These are phyloP conservation scores for Perognathus longimembris DNA, from an alignment of 2,113 vertebrate genomes.

Conservation along the genomic window DNA sequence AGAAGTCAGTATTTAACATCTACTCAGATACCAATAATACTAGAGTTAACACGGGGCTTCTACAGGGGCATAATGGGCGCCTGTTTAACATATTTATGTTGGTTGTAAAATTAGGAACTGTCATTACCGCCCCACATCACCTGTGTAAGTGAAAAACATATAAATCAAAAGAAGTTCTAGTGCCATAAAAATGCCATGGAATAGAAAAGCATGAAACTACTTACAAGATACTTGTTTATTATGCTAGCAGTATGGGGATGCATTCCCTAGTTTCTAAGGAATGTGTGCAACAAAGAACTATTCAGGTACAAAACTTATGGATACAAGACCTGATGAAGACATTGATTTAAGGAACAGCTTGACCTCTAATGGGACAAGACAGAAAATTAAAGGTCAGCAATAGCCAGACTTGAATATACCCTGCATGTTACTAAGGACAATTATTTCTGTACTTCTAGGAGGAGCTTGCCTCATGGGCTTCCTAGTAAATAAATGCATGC, in stretches of 20 bases:
- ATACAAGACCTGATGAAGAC: background rate
- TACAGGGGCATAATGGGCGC: conserved; percentile 69
- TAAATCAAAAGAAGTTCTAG: conserved; percentile 78
- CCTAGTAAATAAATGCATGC: background rate
- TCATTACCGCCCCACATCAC: conserved; percentile 78
- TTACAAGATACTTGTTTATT: conserved; percentile 48
- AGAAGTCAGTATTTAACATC: conserved; percentile 69
- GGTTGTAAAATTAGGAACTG: conserved; percentile 83
- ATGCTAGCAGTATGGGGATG: background rate
- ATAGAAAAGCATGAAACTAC: conserved; percentile 71
- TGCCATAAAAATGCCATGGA: conserved; percentile 78
- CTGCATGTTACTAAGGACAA: background rate
- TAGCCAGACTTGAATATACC: background rate
- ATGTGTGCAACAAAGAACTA: conserved; percentile 66
- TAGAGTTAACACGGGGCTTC: conserved; percentile 55
- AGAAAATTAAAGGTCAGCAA: background rate
- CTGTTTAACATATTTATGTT: conserved; percentile 80
- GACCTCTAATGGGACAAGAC: background rate
- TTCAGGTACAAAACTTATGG: background rate
- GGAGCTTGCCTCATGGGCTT: background rate
- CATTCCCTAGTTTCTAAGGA: background rate
- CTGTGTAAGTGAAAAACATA: conserved; percentile 76
- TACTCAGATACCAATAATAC: conserved; percentile 72
- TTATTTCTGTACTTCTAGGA: background rate
- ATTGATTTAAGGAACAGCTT: background rate